Percentiles rank a stretch among this genome's conserved stretches.
Evolutionary conservation across 2,113 vertebrate genomes (phyloP).

Genomic region (Heterotis niloticus): DNA sequence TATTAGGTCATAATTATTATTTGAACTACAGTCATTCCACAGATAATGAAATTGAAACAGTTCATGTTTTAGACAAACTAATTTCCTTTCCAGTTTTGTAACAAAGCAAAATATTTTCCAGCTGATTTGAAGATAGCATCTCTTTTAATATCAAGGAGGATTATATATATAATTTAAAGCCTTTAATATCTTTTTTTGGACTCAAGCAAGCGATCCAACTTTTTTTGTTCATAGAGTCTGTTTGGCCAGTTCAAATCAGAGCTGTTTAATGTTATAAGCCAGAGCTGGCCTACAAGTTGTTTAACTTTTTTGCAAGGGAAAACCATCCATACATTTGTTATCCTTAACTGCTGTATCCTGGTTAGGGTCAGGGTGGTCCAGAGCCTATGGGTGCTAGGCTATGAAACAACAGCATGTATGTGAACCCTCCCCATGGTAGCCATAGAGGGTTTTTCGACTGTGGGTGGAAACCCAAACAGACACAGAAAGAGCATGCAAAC

Average conservation of each 20-base stretch:
- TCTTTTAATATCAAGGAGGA: slow-evolving; percentile 28
- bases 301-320: too few relatives aligned
- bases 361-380: too few relatives aligned
- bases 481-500: too few relatives aligned
- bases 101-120: not conserved
- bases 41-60: not conserved
- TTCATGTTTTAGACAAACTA: not conserved
- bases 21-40: not conserved
- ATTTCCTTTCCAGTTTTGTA: slow-evolving; percentile 17
- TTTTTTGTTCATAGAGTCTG: not conserved
- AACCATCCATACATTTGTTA: too few relatives aligned
- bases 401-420: too few relatives aligned
- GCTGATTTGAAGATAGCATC: slow-evolving; percentile 31
- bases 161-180: not conserved
- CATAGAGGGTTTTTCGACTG: too few relatives aligned
- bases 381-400: too few relatives aligned
- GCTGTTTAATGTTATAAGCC: not conserved
- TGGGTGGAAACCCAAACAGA: too few relatives aligned
- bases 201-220: not conserved
- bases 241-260: not conserved
- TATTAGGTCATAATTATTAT: not conserved
- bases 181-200: not conserved
- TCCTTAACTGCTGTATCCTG: too few relatives aligned
- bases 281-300: too few relatives aligned
- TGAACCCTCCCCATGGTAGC: too few relatives aligned